phyloP scores from a whole-genome alignment of 2,797 vertebrate species.

The Darevskia nairensis region DNA sequence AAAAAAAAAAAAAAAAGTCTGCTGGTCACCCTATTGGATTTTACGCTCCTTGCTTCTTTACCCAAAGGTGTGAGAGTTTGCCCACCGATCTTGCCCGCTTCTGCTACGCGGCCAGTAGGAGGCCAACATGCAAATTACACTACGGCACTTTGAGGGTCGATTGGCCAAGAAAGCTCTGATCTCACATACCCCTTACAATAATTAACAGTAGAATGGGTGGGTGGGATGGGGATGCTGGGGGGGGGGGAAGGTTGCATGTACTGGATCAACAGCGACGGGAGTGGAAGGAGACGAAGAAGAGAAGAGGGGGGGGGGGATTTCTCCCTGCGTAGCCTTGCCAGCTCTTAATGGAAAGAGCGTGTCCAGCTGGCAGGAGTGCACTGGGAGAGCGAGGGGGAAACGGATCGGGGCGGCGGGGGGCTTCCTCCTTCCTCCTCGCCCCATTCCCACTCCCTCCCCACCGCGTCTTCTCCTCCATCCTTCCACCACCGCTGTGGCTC shows the following conservation, averaged over 20 bases:
- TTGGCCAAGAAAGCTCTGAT: neutral
- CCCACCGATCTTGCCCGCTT: neutral
- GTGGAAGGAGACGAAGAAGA: neutral
- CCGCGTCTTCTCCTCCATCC: neutral
- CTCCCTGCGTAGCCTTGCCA: neutral
- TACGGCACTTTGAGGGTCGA: too few relatives aligned
- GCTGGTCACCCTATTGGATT: neutral
- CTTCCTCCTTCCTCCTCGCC: neutral
- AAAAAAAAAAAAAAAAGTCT: too few relatives aligned
- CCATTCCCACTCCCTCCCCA: neutral
- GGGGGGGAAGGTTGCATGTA: neutral
- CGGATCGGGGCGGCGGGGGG: conserved; percentile 1
- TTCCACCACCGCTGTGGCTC: neutral
- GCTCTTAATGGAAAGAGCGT: conserved; percentile 29
- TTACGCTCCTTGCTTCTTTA: neutral
- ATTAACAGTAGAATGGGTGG: neutral
- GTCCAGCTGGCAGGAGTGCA: conserved; percentile 4
- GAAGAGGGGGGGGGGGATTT: neutral
- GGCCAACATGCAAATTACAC: neutral
- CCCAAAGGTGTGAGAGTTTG: neutral
- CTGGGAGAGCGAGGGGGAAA: neutral
- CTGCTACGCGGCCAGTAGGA: neutral
- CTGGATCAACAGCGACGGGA: neutral
- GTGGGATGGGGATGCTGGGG: neutral
- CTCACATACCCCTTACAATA: neutral